phyloP scores from a whole-genome alignment of 2,888 invertebrate genomes.

The Cephus nigrinus region DNA sequence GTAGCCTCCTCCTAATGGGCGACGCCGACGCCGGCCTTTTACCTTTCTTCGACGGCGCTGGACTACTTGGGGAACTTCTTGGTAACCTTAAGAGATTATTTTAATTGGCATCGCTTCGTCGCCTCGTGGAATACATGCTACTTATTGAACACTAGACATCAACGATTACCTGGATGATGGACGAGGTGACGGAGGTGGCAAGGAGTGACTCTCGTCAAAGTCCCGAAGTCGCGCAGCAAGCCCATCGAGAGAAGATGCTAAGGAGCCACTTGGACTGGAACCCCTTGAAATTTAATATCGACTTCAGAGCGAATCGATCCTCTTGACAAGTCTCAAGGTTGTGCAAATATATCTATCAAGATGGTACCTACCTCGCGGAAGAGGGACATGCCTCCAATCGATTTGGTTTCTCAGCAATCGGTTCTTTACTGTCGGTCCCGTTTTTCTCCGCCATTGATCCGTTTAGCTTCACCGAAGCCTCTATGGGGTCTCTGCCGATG shows the following conservation, averaged over 20 bases:
- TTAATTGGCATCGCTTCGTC: neutral
- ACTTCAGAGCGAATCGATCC: no score
- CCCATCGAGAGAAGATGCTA: conserved; percentile 60
- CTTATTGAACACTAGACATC: no score
- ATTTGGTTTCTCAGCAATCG: conserved; percentile 19
- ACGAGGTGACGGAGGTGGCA: conserved; percentile 64
- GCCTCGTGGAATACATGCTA: neutral
- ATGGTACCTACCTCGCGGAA: conserved; percentile 45
- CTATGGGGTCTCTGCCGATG: neutral
- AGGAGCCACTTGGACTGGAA: conserved; percentile 58
- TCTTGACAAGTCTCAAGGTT: neutral
- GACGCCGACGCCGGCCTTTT: conserved; percentile 83
- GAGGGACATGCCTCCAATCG: conserved; percentile 39
- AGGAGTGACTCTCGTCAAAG: conserved; percentile 61
- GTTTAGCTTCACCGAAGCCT: neutral
- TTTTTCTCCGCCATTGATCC: neutral
- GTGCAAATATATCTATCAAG: neutral
- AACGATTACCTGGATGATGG: conserved; percentile 50
- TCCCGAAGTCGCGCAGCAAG: conserved; percentile 59
- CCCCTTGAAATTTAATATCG: conserved; percentile 36
- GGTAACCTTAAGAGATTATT: conserved; percentile 72
- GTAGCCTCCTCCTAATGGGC: conserved; percentile 80
- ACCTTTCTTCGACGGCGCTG: conserved; percentile 78
- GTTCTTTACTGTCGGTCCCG: conserved; percentile 15
- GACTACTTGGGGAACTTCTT: conserved; percentile 81